Evolutionary conservation across 2,797 vertebrate species (phyloP).

Genomic region (Cynopterus sphinx): DNA sequence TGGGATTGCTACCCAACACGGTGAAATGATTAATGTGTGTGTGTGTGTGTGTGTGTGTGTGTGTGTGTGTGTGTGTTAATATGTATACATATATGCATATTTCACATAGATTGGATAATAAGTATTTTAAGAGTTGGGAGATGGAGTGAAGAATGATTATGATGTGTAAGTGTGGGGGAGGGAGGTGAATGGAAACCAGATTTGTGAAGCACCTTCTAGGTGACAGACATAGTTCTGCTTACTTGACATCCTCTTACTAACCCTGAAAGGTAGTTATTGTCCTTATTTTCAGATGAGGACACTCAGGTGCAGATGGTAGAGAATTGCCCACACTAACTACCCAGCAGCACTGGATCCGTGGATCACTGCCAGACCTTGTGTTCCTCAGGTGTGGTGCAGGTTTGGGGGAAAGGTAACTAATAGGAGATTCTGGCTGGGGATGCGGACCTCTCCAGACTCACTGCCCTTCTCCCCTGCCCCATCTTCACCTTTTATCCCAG

Average conservation of each 20-base stretch:
- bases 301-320: neutral
- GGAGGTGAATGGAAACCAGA: neutral
- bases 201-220: neutral
- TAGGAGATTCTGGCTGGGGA: neutral
- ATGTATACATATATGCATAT: neutral
- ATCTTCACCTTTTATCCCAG: accelerated
- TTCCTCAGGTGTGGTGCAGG: no score
- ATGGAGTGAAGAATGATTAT: neutral
- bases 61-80: neutral
- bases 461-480: neutral
- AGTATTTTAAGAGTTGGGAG: neutral
- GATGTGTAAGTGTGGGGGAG: neutral
- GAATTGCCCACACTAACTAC: neutral
- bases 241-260: no score
- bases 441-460: accelerated
- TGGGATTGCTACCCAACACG: neutral
- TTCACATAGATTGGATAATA: neutral
- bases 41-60: neutral
- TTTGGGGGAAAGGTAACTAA: neutral
- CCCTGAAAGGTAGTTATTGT: accelerated
- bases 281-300: neutral
- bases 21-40: neutral
- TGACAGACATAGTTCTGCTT: neutral
- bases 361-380: accelerated
- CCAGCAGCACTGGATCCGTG: accelerated